Base-by-base conservation (phyloP, 2,888 invertebrate species). In the Busseola fusca region DNA sequence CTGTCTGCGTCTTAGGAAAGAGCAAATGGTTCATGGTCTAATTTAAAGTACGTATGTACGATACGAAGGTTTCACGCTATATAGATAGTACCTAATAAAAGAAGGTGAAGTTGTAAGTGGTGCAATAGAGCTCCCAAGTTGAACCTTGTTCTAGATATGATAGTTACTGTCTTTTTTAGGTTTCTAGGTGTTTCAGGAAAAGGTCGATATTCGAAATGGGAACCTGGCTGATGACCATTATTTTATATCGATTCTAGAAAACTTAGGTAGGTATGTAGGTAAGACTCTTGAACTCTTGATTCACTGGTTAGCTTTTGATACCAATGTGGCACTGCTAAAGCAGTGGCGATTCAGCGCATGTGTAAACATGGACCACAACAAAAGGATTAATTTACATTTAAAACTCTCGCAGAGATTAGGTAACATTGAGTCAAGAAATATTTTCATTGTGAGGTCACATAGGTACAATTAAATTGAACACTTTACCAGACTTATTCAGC, bases 121-220 rank as follows among this genome's bases (percentile, higher is more conserved):
- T 40, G 21, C 27, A 69, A 57, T 72, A 27, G 52, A 59, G 45
- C 59, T 72, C 42, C 64, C 37, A 60, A 45, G 45, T 56, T 25
- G 56, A 59, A 60, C 64, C 68, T 59, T 68, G 80, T 48, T 52
- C 71, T 69, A 69, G 72, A 66, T 79, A 70, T 64, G 60, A 79
- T 76, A 45, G 69, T 69, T 72, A 67, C 75, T 69, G 72, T 48
- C 37, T 52, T 64, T 68, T 73, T 64, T n/a, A 73, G 66, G 65
- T 82, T 69, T 80, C 69, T 60, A 64, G 76, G 73, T 45, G 57
- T 64, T 56, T 56, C 52, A 81, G 72, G 56, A 63, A 81, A 64
- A 42, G 34, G 40, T 69, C 68, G 12, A 68, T 77, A 66, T 76
- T 58, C 62, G 16, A 62, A 76, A 54, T 68, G 50, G 72, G 45